Percentiles rank a stretch among this genome's conserved stretches.
Evolutionary conservation across 2,797 vertebrate genomes (phyloP).

Genomic region (Carapus acus): DNA sequence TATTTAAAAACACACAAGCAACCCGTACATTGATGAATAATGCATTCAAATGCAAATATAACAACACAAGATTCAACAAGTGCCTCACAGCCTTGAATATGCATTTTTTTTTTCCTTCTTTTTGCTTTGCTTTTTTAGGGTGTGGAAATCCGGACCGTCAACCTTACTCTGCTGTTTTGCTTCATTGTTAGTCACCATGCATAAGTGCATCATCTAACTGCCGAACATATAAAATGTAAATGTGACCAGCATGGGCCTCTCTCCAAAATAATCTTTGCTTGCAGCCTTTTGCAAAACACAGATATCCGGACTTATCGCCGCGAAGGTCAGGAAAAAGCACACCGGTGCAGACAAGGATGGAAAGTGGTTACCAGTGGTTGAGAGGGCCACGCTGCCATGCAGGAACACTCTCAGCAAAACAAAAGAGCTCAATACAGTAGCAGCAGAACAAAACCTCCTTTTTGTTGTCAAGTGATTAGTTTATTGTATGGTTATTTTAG

Average conservation of each 20-base stretch:
- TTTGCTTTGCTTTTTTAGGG: background rate
- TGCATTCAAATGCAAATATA: slow-evolving; percentile 9
- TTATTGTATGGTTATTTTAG: slow-evolving; percentile 12
- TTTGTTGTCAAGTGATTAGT: background rate
- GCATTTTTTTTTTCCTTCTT: background rate
- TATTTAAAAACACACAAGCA: background rate
- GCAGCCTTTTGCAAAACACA: slow-evolving; percentile 22
- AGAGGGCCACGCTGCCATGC: slow-evolving; percentile 9
- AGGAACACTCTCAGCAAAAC: slow-evolving; percentile 21
- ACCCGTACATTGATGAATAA: slow-evolving; percentile 3
- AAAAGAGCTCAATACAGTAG: slow-evolving; percentile 25
- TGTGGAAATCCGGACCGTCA: background rate
- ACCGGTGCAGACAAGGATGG: slow-evolving; percentile 34
- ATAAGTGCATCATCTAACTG: slow-evolving; percentile 19
- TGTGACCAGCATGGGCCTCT: slow-evolving; percentile 31
- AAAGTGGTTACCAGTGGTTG: slow-evolving; percentile 24
- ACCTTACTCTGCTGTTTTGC: slow-evolving; percentile 22
- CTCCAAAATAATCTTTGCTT: slow-evolving; percentile 35
- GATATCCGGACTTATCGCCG: slow-evolving; percentile 22
- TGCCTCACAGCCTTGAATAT: slow-evolving; percentile 2
- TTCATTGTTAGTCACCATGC: slow-evolving; percentile 27
- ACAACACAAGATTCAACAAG: slow-evolving; percentile 2
- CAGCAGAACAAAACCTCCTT: background rate
- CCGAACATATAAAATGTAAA: slow-evolving; percentile 45
- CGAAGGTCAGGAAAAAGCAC: slow-evolving; percentile 34